A percentile compares a stretch with the other conserved stretches of the same genome.
phyloP scores from a whole-genome alignment of 2,113 vertebrate species.

The Eurypyga helias region DNA sequence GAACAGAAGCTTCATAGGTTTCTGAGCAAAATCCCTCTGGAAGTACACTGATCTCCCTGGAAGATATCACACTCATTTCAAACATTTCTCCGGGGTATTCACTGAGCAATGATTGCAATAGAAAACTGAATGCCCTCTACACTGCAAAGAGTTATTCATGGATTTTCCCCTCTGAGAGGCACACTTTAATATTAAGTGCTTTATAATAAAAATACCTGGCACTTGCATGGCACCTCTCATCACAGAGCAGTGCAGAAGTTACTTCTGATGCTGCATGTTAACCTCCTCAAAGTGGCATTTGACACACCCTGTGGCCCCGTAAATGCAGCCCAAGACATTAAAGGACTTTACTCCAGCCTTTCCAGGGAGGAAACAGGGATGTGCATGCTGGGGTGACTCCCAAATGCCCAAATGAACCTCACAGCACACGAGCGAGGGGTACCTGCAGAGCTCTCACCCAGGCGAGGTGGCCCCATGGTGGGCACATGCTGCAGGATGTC shows the following conservation, averaged over 20 bases:
- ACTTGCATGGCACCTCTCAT: background rate
- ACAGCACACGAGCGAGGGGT: fast-evolving
- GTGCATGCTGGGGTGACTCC: background rate
- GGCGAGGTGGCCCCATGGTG: fast-evolving
- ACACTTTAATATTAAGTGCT: conserved; percentile 3
- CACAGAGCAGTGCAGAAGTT: background rate
- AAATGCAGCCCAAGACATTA: background rate
- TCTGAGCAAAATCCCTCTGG: conserved; percentile 8
- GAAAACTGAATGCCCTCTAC: background rate
- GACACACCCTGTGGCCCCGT: background rate
- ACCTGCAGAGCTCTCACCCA: background rate
- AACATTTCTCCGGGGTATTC: background rate
- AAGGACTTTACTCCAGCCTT: background rate
- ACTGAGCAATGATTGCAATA: background rate
- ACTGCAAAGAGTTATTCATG: background rate
- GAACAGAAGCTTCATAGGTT: conserved; percentile 31
- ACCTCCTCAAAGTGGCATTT: background rate
- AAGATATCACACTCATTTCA: background rate
- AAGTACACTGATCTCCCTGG: conserved; percentile 31
- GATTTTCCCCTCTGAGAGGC: background rate
- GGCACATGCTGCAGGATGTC: background rate
- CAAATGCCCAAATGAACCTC: background rate
- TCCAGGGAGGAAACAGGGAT: background rate
- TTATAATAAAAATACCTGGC: background rate
- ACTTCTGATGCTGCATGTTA: background rate